Evolutionary conservation across 2,888 invertebrate species (phyloP).

Genomic region (Mythimna vitellina): DNA sequence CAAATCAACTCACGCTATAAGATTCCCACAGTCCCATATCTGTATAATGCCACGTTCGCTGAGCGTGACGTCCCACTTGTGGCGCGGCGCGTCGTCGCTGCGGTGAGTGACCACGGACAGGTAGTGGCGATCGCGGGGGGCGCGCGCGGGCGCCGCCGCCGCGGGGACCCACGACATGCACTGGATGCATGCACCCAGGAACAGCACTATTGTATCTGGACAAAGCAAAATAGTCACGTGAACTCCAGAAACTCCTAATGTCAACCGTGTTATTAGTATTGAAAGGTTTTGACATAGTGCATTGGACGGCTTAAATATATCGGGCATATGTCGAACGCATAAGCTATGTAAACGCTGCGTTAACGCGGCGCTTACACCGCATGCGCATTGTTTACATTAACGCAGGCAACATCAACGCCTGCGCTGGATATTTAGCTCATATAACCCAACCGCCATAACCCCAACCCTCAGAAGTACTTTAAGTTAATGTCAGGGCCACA

Average conservation of each 20-base stretch:
- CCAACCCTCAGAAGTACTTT: too few relatives aligned
- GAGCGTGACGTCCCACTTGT: constrained; percentile 75
- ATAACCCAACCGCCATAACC: neutral
- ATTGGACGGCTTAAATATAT: too few relatives aligned
- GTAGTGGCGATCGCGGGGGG: constrained; percentile 80
- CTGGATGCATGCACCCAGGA: constrained; percentile 91
- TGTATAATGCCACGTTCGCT: constrained; percentile 91
- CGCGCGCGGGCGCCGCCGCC: constrained; percentile 35
- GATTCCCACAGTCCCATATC: constrained; percentile 92
- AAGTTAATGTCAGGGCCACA: too few relatives aligned
- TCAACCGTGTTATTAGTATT: neutral
- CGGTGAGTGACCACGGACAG: constrained; percentile 91
- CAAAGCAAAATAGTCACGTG: neutral
- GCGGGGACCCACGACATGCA: constrained; percentile 89
- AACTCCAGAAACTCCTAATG: neutral
- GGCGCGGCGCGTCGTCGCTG: constrained; percentile 87
- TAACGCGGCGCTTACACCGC: neutral
- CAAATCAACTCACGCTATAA: constrained; percentile 76
- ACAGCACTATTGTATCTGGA: constrained; percentile 64
- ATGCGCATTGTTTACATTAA: neutral
- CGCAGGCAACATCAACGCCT: neutral
- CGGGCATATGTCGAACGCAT: neutral
- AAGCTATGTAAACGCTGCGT: neutral
- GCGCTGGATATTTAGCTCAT: neutral
- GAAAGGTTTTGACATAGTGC: neutral